Conservation (phyloP, 2,113 vertebrate species). For the Gavia stellata region DNA sequence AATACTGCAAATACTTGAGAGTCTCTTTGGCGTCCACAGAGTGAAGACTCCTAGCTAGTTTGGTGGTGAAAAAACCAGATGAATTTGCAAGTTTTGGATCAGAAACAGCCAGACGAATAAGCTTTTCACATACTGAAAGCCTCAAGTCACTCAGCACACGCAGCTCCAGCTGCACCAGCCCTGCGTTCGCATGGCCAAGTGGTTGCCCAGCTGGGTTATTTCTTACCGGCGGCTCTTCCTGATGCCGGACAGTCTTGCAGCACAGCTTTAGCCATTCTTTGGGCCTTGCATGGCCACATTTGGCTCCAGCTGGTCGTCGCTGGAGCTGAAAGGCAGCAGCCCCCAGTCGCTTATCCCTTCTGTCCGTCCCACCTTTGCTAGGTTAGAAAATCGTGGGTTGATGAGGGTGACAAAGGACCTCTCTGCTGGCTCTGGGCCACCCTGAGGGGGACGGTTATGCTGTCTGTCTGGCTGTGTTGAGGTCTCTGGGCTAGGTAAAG, state of each 20-base stretch:
- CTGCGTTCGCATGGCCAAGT: rapidly evolving
- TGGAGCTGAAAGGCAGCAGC: not conserved
- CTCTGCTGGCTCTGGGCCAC: not conserved
- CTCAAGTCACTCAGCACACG: not conserved
- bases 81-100: not conserved
- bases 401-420: not conserved
- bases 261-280: not conserved
- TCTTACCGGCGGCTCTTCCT: not conserved
- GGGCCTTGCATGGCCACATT: not conserved
- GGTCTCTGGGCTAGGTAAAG: not conserved
- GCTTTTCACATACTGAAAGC: not conserved
- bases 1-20: not conserved
- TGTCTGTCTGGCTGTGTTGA: not conserved
- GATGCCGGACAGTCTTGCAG: not conserved
- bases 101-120: not conserved
- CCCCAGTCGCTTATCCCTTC: not conserved
- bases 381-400: not conserved
- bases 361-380: not conserved
- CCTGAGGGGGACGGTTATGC: rapidly evolving
- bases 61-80: not conserved
- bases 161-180: not conserved
- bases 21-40: not conserved
- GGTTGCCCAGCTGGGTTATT: not conserved
- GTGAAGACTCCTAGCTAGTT: not conserved
- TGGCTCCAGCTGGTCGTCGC: not conserved